Evolutionary conservation across 2,113 vertebrate genomes (phyloP).

Genomic region (Circaetus cinerascens): DNA sequence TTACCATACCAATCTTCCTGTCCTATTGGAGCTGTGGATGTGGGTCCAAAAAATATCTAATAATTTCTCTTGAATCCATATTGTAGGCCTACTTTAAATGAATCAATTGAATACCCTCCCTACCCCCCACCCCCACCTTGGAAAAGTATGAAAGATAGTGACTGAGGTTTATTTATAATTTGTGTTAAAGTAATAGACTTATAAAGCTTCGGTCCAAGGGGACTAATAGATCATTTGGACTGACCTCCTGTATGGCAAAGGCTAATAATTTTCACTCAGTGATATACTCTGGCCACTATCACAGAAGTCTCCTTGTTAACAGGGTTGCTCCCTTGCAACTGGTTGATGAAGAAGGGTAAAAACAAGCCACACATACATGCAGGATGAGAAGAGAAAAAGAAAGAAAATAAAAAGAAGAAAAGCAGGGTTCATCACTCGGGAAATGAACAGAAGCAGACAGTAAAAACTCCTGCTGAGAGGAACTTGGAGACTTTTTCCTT

Average conservation of each 20-base stretch:
- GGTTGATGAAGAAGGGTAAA: neutral
- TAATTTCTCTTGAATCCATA: neutral
- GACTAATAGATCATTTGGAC: neutral
- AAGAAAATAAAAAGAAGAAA: neutral
- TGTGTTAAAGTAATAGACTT: neutral
- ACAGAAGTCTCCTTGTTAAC: neutral
- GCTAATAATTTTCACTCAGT: constrained; percentile 5
- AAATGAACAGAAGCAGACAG: neutral
- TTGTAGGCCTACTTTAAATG: neutral
- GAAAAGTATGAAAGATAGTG: neutral
- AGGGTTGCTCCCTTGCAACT: neutral
- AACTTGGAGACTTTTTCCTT: neutral
- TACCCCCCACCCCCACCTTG: fast-evolving
- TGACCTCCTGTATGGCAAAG: neutral
- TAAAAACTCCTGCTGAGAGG: neutral
- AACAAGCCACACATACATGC: neutral
- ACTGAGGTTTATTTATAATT: neutral
- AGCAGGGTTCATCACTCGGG: too few relatives aligned
- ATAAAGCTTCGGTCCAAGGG: neutral
- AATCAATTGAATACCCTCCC: neutral
- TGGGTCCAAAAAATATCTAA: neutral
- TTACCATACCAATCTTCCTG: neutral
- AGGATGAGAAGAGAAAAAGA: neutral
- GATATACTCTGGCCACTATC: neutral
- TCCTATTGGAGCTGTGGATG: neutral